A percentile compares a stretch with the other conserved stretches of the same genome.
Evolutionary conservation across 23 tunicate genomes (phyloP).

Genomic region (Clavelina lepadiformis): DNA sequence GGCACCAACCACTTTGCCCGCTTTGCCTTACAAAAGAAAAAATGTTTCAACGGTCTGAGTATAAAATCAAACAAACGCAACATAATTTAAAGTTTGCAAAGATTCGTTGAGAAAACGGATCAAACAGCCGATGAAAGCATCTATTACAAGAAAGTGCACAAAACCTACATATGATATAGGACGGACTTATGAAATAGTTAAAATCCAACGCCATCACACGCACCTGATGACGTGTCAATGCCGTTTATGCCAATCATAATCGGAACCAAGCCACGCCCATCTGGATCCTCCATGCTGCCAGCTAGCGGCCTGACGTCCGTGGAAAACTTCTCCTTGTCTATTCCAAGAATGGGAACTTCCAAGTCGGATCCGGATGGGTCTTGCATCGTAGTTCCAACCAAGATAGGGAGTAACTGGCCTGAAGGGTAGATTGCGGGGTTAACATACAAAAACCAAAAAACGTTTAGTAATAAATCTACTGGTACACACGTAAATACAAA

Average conservation of each 20-base stretch:
- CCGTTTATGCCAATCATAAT: constrained; percentile 68
- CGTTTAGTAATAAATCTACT: too few species aligned
- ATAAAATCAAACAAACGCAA: too few species aligned
- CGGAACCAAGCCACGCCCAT: constrained; percentile 61
- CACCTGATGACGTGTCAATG: constrained; percentile 69
- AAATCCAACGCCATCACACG: too few species aligned
- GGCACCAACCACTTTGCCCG: constrained; percentile 88
- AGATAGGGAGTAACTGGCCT: constrained; percentile 89
- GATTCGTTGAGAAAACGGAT: too few species aligned
- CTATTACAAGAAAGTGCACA: too few species aligned
- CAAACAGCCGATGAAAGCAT: too few species aligned
- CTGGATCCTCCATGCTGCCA: constrained; percentile 86
- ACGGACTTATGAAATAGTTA: too few species aligned
- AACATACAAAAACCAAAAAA: not conserved
- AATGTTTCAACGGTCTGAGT: too few species aligned
- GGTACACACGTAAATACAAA: too few species aligned
- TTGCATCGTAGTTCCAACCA: constrained; percentile 74
- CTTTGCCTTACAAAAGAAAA: constrained; percentile 34
- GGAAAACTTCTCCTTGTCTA: constrained; percentile 62
- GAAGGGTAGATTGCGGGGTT: not conserved
- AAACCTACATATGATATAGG: too few species aligned
- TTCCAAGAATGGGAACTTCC: constrained; percentile 63
- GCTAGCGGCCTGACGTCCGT: constrained; percentile 67
- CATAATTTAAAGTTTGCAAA: too few species aligned
- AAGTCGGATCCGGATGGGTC: constrained; percentile 63